A percentile compares a stretch with the other conserved stretches of the same genome.
Conservation (phyloP, 2,113 vertebrate species). For the Phalacrocorax brasilianus region DNA sequence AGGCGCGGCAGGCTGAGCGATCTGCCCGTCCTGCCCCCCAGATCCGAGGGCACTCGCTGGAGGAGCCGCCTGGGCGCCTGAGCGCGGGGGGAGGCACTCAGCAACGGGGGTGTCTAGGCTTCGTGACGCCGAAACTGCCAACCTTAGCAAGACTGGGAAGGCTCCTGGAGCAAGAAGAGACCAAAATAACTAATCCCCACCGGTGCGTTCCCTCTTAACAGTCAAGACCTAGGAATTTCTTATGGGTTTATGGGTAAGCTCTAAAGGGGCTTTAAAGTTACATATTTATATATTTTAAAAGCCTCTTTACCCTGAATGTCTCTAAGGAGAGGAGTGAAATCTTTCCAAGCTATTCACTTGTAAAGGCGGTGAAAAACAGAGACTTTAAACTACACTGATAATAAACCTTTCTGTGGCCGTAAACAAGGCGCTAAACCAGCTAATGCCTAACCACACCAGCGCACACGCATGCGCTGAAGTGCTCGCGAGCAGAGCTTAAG, state of each 20-base stretch:
- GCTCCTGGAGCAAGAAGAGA: background rate
- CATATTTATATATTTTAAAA: background rate
- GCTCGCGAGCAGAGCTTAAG: accelerated
- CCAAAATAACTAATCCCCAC: background rate
- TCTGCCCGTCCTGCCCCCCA: background rate
- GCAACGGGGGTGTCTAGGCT: background rate
- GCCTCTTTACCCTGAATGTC: background rate
- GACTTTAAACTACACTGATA: background rate
- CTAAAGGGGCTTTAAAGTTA: background rate
- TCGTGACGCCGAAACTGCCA: background rate
- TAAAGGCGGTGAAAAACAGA: background rate
- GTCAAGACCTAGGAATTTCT: background rate
- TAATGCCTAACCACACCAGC: background rate
- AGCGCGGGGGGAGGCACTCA: background rate
- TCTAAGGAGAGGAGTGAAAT: background rate
- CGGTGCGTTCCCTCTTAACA: background rate
- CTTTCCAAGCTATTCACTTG: background rate
- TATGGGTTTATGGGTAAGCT: background rate
- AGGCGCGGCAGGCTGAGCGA: background rate
- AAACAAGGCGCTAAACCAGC: background rate
- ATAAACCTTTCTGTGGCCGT: background rate
- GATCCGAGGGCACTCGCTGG: background rate
- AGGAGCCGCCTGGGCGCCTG: background rate
- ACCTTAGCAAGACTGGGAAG: background rate
- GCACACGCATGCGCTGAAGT: background rate